Evolutionary conservation across 2,888 invertebrate species (phyloP).

Genomic region (Archaeoteleia sp.): DNA sequence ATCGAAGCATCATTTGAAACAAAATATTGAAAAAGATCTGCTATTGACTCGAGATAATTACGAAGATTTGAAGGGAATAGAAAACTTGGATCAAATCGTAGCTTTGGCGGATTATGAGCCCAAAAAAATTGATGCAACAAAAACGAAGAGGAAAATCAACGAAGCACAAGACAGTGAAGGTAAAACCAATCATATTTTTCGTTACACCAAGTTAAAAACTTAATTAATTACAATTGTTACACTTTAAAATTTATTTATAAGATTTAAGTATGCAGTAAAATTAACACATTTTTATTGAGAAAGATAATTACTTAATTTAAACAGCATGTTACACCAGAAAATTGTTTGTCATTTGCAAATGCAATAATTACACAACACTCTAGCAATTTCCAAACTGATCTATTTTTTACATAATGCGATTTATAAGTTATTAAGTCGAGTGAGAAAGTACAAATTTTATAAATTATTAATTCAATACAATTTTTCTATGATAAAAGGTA

Average conservation of each 20-base stretch:
- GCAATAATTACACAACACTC: too few relatives aligned
- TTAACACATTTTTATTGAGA: too few relatives aligned
- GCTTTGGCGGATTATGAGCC: conserved; percentile 64
- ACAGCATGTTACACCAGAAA: too few relatives aligned
- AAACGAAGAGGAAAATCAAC: conserved; percentile 29
- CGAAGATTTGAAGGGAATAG: conserved; percentile 52
- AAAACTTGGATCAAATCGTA: conserved; percentile 58
- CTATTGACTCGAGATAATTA: conserved; percentile 21
- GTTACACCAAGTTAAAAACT: not conserved
- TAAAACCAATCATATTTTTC: not conserved
- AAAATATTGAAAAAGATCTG: not conserved
- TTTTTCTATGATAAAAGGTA: conserved; percentile 9
- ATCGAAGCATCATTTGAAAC: not conserved
- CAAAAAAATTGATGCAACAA: conserved; percentile 57
- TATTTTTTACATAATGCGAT: too few relatives aligned
- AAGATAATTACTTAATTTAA: too few relatives aligned
- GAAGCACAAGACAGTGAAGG: conserved; percentile 18
- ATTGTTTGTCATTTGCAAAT: too few relatives aligned
- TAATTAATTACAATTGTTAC: not conserved
- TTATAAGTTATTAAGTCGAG: too few relatives aligned
- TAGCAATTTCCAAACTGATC: too few relatives aligned
- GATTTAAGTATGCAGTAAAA: too few relatives aligned
- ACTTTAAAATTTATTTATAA: too few relatives aligned
- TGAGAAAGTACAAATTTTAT: too few relatives aligned
- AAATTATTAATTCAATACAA: not conserved